These are phyloP conservation scores for Anguilla anguilla DNA, from an alignment of 2,797 vertebrate genomes.

Conservation along the genomic window DNA sequence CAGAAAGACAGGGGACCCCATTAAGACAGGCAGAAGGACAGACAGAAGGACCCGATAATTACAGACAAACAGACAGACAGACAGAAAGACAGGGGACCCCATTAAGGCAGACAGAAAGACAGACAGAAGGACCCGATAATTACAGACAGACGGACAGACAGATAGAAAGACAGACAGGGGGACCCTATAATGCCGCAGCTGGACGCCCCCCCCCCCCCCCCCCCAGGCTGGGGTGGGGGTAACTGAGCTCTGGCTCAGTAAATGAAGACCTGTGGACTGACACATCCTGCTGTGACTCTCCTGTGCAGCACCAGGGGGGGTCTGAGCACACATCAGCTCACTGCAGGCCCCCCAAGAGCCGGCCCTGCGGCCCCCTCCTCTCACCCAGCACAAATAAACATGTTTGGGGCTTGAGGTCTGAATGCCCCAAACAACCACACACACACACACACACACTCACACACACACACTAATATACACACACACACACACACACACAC, in stretches of 20 bases:
- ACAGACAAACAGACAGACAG: not conserved
- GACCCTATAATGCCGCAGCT: not conserved
- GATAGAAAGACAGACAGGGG: not conserved
- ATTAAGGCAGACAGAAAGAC: not conserved
- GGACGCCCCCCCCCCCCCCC: no score
- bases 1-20: not conserved
- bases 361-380: not conserved
- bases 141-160: not conserved
- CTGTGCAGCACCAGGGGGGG: not conserved
- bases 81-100: not conserved
- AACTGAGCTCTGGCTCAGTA: no score
- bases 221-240: no score
- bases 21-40: not conserved
- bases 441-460: no score
- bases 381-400: not conserved
- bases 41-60: not conserved
- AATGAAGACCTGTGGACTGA: not conserved
- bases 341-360: not conserved
- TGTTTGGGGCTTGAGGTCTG: not conserved
- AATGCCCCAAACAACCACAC: not conserved
- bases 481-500: no score
- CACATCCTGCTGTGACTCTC: not conserved
- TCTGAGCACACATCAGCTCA: not conserved
- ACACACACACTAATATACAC: no score
- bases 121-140: not conserved